Conservation (phyloP, 1,140 invertebrate species). For the Caerostris extrusa region DNA sequence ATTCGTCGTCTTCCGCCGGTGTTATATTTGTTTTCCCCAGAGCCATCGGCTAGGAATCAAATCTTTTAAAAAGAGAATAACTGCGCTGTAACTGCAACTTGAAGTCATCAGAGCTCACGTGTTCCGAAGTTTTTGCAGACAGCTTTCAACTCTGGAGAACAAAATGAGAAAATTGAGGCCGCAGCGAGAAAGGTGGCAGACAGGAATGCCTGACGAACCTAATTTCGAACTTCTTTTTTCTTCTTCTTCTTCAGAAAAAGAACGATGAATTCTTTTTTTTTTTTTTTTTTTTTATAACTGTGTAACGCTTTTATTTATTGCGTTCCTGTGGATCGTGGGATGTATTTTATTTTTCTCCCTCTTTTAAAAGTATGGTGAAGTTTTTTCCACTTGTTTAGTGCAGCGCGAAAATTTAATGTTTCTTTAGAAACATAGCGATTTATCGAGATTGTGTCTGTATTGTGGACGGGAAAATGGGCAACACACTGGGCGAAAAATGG, state of each 20-base stretch:
- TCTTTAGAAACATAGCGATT: too few species aligned
- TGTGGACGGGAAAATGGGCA: too few species aligned
- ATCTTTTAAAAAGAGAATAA: conserved; percentile 33
- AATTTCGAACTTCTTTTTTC: conserved; percentile 71
- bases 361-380: background rate
- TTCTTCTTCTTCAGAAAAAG: conserved; percentile 3
- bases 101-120: conserved; percentile 26
- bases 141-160: background rate
- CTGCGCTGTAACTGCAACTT: conserved; percentile 4
- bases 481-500: too few species aligned
- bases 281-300: background rate
- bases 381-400: background rate
- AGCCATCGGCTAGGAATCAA: conserved; percentile 15
- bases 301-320: conserved; percentile 34
- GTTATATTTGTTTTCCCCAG: conserved; percentile 20
- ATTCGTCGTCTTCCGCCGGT: background rate
- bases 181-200: conserved; percentile 21
- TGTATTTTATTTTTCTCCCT: background rate
- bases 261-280: background rate
- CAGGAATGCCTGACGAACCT: conserved; percentile 68
- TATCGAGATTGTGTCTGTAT: too few species aligned
- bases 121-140: background rate
- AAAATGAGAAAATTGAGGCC: conserved; percentile 29
- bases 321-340: background rate
- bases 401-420: too few species aligned